Base-by-base conservation (phyloP, 2,888 invertebrate genomes). In the Amaurobius ferox region DNA sequence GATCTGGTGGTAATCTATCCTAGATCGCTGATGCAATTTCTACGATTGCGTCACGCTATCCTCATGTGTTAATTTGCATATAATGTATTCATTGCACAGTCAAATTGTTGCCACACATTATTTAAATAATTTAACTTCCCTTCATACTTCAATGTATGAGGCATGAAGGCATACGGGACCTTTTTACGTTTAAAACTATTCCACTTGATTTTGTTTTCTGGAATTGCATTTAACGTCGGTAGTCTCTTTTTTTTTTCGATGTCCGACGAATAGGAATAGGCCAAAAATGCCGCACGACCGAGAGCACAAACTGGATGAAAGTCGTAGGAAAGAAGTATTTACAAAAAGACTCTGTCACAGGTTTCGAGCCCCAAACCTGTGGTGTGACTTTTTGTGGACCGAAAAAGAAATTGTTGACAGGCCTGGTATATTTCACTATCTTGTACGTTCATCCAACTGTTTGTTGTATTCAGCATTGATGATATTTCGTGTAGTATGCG, bases 281-380 rank as follows among this genome's bases (percentile, higher is more conserved):
- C 55, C 55, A 55, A 55, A 55, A 6, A 55, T 55, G 55, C 55
- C 55, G 55, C 55, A 32, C n/a, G 32, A 1, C 32, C 16, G 19
- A 35, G 48, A 66, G 44, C 40, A 66, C 66, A 29, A 66, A 66
- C 66, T 76, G 76, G 66, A 66, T 35, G 35, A 35, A 66, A n/a
- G 19, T 32, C 32, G n/a, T 7, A 1, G 32, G 0, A 32, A 30
- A 19, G 19, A 19, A 32, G 11, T 23, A n/a, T n/a, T 67, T 70
- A 81, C 80, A 88, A 88, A 88, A 88, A 48, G 88, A 79, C 79
- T 81, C 80, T 81, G 78, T 72, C 64, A 73, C 88, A 73, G 73
- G 71, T 72, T 62, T 72, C 61, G 86, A 88, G 88, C 88, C 88
- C 88, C 88, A 88, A 67, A 76, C 61, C 77, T 81, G 88, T 86